Evolutionary conservation across 1,140 invertebrate species (phyloP), one percentile per base, ranked within the genome.

Genomic region (Matsumurasca onukii): DNA sequence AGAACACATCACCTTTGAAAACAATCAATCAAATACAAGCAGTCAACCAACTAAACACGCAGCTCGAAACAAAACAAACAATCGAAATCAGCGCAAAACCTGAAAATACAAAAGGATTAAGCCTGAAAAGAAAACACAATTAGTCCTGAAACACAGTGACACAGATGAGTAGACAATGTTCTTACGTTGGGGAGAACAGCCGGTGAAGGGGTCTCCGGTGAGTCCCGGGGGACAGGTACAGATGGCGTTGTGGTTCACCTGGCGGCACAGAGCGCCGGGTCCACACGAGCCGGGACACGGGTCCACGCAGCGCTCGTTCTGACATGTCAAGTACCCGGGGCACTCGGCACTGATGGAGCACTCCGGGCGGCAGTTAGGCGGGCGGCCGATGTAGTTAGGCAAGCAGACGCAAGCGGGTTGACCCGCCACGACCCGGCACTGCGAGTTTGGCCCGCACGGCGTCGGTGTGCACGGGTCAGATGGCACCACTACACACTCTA

Each of bases 361-460:
- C 78, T 92, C 88, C 57, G 90, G 88, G 69, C 88, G 80, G 74
- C 91, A 92, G 61, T 85, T 83, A 17, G 90, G 89, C 39, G 92
- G 91, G 22, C 86, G 83, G 12, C 92, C 93, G 61, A 88, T 85
- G 71, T 88, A 92, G 74, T 87, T 84, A 1, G 86, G 85, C 65
- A 89, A 78, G 77, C 93, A 95, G 1, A 90, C 91, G 73, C 92
- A 94, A 0, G 88, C 88, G 39, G 90, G 89, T 70, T 84, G 86
- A 57, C 86, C 88, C 51, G 84, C 84, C 52, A 88, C 81, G 20
- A 90, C 82, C 75, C 88, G 88, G 75, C 92, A 94, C 67, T 89
- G 84, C 0, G 91, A 89, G 76, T 93, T 91, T 0, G 90, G 89
- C 24, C 92, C 92, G 75, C 92, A 95, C 0, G 92, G 91, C 20